Base-by-base conservation (phyloP, 30 jellyfish, hydroid and myxozoan species). In the Calvadosia cruxmelitensis region DNA sequence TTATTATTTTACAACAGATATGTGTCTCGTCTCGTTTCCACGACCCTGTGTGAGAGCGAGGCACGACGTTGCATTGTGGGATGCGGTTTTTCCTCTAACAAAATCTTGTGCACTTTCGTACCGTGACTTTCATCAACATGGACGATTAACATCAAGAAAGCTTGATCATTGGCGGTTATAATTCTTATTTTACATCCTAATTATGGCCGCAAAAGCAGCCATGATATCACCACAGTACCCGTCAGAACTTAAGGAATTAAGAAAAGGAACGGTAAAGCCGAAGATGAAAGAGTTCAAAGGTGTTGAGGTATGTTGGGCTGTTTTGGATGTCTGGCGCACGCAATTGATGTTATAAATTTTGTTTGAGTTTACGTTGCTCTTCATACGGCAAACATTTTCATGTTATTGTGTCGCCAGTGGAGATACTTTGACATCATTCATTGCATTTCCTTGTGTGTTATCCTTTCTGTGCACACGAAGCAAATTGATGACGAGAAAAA, bases 301-400 rank as follows among this genome's bases (percentile, higher is more conserved):
- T 27, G 73, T 80, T 1, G 80, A 80, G 93, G 93, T 80, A 73
- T n/a, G n/a, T n/a, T n/a, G n/a, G n/a, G n/a, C n/a, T n/a, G n/a
- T n/a, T n/a, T n/a, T n/a, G n/a, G n/a, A n/a, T n/a, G n/a, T n/a
- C n/a, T n/a, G n/a, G n/a, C n/a, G n/a, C n/a, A n/a, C n/a, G n/a
- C n/a, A n/a, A n/a, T n/a, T n/a, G n/a, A n/a, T n/a, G n/a, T n/a
- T n/a, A n/a, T n/a, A n/a, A n/a, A n/a, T n/a, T n/a, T n/a, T n/a
- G n/a, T n/a, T n/a, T n/a, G n/a, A n/a, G n/a, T n/a, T n/a, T n/a
- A n/a, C n/a, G n/a, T n/a, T n/a, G n/a, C n/a, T n/a, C n/a, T n/a
- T n/a, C n/a, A n/a, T n/a, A n/a, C n/a, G n/a, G n/a, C n/a, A n/a
- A n/a, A n/a, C n/a, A n/a, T n/a, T n/a, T n/a, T n/a, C n/a, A n/a